Conservation (phyloP, 2,113 vertebrate genomes). For the Ctenomys sociabilis region DNA sequence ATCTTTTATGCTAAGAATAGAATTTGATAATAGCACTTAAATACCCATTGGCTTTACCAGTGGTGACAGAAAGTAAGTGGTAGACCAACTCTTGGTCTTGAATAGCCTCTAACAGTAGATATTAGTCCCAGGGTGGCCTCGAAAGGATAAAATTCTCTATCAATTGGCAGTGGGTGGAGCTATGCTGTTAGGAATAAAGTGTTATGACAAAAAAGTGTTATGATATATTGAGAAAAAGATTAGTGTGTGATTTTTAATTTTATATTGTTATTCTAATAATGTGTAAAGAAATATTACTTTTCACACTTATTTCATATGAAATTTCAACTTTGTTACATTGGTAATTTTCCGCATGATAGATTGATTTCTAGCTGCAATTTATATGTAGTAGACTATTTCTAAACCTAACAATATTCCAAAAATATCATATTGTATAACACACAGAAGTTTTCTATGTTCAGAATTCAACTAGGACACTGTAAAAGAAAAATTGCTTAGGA, state of each 20-base stretch:
- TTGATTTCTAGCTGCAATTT: neutral
- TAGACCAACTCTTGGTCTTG: neutral
- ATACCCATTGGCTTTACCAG: neutral
- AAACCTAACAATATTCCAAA: neutral
- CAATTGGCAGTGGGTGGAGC: neutral
- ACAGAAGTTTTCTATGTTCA: too few relatives aligned
- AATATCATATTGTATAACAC: neutral
- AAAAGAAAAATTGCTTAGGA: neutral
- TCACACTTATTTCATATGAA: neutral
- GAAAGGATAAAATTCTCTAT: neutral
- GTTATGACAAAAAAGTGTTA: neutral
- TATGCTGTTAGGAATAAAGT: neutral
- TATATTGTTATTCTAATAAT: neutral
- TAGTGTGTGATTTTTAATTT: neutral
- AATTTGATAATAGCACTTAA: neutral
- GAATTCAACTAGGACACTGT: neutral
- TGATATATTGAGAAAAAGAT: neutral
- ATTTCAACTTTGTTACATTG: neutral
- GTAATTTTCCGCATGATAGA: neutral
- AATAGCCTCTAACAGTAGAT: neutral
- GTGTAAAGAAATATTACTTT: neutral
- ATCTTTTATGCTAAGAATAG: neutral
- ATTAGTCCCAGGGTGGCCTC: neutral
- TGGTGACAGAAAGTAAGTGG: neutral
- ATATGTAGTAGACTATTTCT: neutral